phyloP scores from a whole-genome alignment of 2,888 invertebrate species.

The Pterostichus madidus region DNA sequence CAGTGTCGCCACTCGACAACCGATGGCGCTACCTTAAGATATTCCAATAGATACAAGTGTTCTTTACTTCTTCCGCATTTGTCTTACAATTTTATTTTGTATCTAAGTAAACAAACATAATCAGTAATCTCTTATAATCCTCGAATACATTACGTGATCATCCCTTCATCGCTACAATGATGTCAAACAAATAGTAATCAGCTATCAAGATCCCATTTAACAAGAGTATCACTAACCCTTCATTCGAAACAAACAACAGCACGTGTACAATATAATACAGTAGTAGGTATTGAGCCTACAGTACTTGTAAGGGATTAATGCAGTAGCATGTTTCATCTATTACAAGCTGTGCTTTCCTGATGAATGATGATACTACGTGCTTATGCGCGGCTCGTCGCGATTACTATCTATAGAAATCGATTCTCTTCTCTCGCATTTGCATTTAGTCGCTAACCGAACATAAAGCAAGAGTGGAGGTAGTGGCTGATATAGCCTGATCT shows the following conservation, averaged over 20 bases:
- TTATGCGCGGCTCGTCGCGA: slow-evolving; percentile 16
- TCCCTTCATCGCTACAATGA: no score
- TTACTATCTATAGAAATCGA: slow-evolving; percentile 43
- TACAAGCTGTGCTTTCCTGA: slow-evolving; percentile 18
- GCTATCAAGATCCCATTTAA: slow-evolving; percentile 19
- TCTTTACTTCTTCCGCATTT: no score
- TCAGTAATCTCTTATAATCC: no score
- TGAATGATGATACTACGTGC: slow-evolving; percentile 50
- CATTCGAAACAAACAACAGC: background rate
- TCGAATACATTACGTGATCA: no score
- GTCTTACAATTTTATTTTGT: no score
- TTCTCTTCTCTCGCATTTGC: slow-evolving; percentile 13
- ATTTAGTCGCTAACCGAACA: background rate
- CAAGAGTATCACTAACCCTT: background rate
- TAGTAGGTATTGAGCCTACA: background rate
- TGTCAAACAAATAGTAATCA: background rate
- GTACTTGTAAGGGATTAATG: slow-evolving; percentile 35
- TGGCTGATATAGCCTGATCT: no score
- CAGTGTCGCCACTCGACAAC: no score
- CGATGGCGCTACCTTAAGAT: no score
- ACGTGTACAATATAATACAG: slow-evolving; percentile 10
- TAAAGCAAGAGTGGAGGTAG: no score
- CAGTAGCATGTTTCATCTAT: slow-evolving; percentile 48
- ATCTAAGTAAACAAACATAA: no score
- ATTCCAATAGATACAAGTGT: no score